phyloP scores from a whole-genome alignment of 2,113 vertebrate species.

The Tragulus kanchil region DNA sequence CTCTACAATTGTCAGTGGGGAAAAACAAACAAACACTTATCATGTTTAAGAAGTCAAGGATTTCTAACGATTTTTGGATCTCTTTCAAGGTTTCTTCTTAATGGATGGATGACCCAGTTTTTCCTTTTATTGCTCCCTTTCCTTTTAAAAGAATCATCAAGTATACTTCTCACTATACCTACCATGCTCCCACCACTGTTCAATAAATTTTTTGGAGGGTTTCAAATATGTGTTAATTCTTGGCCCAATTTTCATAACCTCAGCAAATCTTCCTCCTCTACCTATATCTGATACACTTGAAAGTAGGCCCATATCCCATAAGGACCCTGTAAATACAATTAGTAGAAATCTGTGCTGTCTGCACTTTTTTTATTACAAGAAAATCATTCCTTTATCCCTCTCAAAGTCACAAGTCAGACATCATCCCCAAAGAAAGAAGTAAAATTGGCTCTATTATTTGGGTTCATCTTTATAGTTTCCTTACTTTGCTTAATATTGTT shows the following conservation, averaged over 20 bases:
- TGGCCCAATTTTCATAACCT: background rate
- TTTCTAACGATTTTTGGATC: slow-evolving; percentile 57
- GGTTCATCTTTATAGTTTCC: background rate
- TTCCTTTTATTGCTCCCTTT: background rate
- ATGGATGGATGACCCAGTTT: slow-evolving; percentile 23
- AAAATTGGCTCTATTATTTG: background rate
- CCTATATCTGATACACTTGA: slow-evolving; percentile 11
- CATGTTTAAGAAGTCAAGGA: slow-evolving; percentile 75
- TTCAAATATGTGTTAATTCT: slow-evolving; percentile 41
- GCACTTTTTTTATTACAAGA: background rate
- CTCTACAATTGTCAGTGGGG: background rate
- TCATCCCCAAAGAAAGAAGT: background rate
- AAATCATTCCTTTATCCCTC: background rate
- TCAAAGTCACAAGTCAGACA: slow-evolving; percentile 11
- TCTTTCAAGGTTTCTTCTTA: slow-evolving; percentile 71
- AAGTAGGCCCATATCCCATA: background rate
- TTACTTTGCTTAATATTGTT: slow-evolving; percentile 10
- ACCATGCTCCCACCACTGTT: background rate
- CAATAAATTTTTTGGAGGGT: background rate
- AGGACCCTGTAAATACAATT: background rate
- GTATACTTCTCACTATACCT: background rate
- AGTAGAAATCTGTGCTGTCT: background rate
- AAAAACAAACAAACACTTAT: slow-evolving; percentile 37
- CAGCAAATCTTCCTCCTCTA: slow-evolving; percentile 13
- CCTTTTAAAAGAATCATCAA: slow-evolving; percentile 44